phyloP scores from a whole-genome alignment of 1,140 invertebrate species.

The Drosophila trapezifrons region DNA sequence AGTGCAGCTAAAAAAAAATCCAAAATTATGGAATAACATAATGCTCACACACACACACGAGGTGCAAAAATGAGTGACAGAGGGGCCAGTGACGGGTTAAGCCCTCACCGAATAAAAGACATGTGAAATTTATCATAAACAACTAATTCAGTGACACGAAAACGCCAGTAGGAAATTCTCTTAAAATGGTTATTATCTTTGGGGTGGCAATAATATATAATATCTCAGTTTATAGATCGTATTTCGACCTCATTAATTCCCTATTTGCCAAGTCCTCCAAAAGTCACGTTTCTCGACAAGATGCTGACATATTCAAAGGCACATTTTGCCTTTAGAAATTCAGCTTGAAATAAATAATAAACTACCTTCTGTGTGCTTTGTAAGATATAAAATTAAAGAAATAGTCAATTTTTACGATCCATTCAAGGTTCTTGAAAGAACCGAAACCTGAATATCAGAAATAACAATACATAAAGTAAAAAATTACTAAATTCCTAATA shows the following conservation, averaged over 20 bases:
- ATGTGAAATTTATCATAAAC: neutral
- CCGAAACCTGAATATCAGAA: too few species aligned
- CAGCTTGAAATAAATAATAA: too few species aligned
- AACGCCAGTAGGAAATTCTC: neutral
- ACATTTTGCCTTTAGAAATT: neutral
- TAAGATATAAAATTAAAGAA: too few species aligned
- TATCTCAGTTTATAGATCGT: neutral
- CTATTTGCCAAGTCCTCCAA: neutral
- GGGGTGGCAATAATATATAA: neutral
- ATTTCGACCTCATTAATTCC: neutral
- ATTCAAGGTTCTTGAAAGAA: too few species aligned
- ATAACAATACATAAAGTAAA: too few species aligned
- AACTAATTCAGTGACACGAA: too few species aligned
- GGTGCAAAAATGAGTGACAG: constrained; percentile 48
- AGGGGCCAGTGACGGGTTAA: constrained; percentile 4
- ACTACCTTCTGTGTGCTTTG: too few species aligned
- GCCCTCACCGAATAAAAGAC: constrained; percentile 1
- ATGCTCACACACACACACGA: constrained; percentile 6
- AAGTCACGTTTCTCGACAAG: neutral
- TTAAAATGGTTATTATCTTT: too few species aligned
- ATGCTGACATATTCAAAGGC: neutral
- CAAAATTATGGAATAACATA: neutral
- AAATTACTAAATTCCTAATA: too few species aligned
- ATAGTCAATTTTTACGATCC: too few species aligned
- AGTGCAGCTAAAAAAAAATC: constrained; percentile 21